Evolutionary conservation across 1,140 invertebrate genomes (phyloP).

Genomic region (Melitaea cinxia): DNA sequence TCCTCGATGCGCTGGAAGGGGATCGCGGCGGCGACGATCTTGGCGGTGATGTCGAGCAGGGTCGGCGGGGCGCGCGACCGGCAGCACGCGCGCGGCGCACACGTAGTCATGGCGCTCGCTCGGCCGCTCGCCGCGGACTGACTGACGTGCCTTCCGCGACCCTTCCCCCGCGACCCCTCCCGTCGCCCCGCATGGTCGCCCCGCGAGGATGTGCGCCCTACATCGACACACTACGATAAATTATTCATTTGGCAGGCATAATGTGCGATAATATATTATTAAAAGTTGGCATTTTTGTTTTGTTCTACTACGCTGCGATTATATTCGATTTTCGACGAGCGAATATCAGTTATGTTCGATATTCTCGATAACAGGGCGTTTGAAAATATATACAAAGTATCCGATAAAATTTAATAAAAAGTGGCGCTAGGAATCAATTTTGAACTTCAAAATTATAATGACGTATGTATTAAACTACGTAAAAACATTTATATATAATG

Average conservation of each 20-base stretch:
- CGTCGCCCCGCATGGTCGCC: slow-evolving; percentile 32
- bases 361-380: background rate
- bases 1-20: slow-evolving; percentile 94
- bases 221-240: slow-evolving; percentile 76
- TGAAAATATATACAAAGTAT: background rate
- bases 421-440: background rate
- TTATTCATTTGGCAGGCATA: slow-evolving; percentile 79
- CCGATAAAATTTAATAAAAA: background rate
- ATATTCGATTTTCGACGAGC: slow-evolving; percentile 3
- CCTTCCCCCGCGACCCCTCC: slow-evolving; percentile 34
- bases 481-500: no score
- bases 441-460: no score
- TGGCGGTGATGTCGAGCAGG: slow-evolving; percentile 91
- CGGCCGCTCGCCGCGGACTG: slow-evolving; percentile 75
- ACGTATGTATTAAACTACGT: no score
- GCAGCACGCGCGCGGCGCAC: slow-evolving; percentile 78
- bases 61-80: slow-evolving; percentile 83
- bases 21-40: slow-evolving; percentile 91
- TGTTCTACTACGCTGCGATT: slow-evolving; percentile 20
- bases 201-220: slow-evolving; percentile 67
- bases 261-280: slow-evolving; percentile 81
- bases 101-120: slow-evolving; percentile 76
- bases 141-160: slow-evolving; percentile 50
- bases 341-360: background rate
- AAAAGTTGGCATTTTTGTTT: slow-evolving; percentile 76